phyloP scores from a whole-genome alignment of 2,797 vertebrate species.

The Anguilla marmorata region DNA sequence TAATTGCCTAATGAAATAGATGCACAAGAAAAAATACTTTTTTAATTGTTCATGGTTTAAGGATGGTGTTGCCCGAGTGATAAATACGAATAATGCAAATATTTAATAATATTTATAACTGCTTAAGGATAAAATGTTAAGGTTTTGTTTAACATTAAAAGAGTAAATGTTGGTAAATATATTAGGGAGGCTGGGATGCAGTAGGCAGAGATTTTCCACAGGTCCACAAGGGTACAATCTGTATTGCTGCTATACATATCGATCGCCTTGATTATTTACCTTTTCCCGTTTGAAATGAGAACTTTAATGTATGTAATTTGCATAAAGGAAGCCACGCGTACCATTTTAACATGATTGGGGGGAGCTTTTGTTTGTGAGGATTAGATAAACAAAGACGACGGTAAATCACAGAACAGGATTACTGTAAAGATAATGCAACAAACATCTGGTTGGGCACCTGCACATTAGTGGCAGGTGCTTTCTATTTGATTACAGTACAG shows the following conservation, averaged over 20 bases:
- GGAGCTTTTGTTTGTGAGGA: conserved; percentile 3
- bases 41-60: background rate
- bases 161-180: background rate
- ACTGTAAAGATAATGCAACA: conserved; percentile 14
- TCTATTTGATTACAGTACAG: conserved; percentile 8
- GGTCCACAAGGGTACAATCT: background rate
- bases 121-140: background rate
- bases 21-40: background rate
- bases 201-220: background rate
- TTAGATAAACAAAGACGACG: background rate
- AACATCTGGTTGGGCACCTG: conserved; percentile 26
- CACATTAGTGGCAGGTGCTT: background rate
- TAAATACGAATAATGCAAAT: background rate
- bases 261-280: background rate
- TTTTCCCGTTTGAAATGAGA: background rate
- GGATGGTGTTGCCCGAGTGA: background rate
- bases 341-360: conserved; percentile 1
- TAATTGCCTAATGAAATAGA: background rate
- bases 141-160: background rate
- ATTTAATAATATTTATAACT: background rate
- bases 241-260: background rate
- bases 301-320: background rate
- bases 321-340: background rate
- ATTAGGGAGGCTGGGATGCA: background rate
- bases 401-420: conserved; percentile 19